Base-by-base conservation (phyloP, 2,888 invertebrate species). In the Pristionchus exspectatus region DNA sequence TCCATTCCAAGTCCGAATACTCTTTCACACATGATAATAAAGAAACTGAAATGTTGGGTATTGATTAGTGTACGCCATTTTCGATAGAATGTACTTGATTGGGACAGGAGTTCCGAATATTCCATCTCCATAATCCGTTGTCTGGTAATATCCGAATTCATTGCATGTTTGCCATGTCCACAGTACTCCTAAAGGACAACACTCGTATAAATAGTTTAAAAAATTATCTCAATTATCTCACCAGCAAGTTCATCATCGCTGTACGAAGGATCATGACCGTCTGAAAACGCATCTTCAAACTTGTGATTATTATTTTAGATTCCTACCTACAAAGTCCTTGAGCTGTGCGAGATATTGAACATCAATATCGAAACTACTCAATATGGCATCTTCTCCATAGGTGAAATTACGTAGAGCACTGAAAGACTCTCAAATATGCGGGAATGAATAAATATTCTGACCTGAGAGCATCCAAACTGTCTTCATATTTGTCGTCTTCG, bases 151-250 rank as follows among this genome's bases (percentile, higher is more conserved):
- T 50, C 98, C 98, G 95, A 98, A 98, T 95, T 98, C 98, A 0
- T 97, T 97, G 95, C 98, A 98, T 0, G 98, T 98, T 96, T 98
- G 98, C 95, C 98, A 98, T 90, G 96, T 97, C 98, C 98, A 98
- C 94, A 89, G n/a, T 44, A 89, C 16, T 9, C 63, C 89, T 89
- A 54, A 24, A 77, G 16, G 38, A n/a, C 38, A 38, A 5, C 5
- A 5, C 38, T 44, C 50, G 24, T 21, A 9, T 30, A 3, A 0
- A 24, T 84, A 85, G 9, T 7, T 50, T 30, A 2, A 2, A 59
- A 21, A 27, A 2, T 27, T 33, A 33, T 59, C 4, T 59, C 38
- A 16, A 9, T n/a, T 33, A 2, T 27, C 87, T 69, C 18, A 87
- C 77, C 77, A 1, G 87, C 33, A 24, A 87, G 44, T 44, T 87